Base-by-base conservation (phyloP, 1,140 invertebrate genomes). In the Drosophila littoralis region DNA sequence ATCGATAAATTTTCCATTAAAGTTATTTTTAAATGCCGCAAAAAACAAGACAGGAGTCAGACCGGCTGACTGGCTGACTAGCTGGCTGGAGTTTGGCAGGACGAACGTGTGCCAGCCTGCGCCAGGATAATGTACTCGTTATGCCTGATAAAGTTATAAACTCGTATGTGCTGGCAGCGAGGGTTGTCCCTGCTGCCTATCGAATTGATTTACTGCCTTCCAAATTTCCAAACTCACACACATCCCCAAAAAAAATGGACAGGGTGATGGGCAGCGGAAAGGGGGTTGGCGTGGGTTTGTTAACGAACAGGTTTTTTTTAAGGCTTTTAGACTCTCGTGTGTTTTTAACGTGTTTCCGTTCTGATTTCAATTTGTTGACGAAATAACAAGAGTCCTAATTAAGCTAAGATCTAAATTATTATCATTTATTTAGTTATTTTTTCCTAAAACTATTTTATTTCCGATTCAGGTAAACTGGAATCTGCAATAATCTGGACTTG, bases 1-100 rank as follows among this genome's bases (percentile, higher is more conserved):
- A 84, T 91, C 89, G 89, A 91, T 91, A 91, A 89, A 91, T 90
- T 91, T 91, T 77, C 89, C 89, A 91, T 91, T 91, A 91, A 91
- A 89, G 89, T 91, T 91, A 91, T 91, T 91, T 91, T 91, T 91
- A 91, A 91, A 91, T 91, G 81, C 89, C 81, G 84, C 77, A 77
- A 65, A 81, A 79, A 81, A 86, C 81, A 81, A 81, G 61, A 71
- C 55, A 61, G 35, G 50, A 67, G 32, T 60, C 55, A 35, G 36
- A 10, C 9, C 33, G 50, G 35, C 45, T 50, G 46, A 2, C 33
- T 50, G 10, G 45, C 35, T 52, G 43, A 42, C 36, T 42, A 22
- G 8, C 12, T 7, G 32, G 46, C 22, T 22, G 45, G 35, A 55
- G 43, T 43, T 59, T 17, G 65, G 22, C 61, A 54, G 46, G 46